Percentiles rank a stretch among this genome's conserved stretches.
phyloP scores from a whole-genome alignment of 2,888 invertebrate species.

The Xiphydria camelus region DNA sequence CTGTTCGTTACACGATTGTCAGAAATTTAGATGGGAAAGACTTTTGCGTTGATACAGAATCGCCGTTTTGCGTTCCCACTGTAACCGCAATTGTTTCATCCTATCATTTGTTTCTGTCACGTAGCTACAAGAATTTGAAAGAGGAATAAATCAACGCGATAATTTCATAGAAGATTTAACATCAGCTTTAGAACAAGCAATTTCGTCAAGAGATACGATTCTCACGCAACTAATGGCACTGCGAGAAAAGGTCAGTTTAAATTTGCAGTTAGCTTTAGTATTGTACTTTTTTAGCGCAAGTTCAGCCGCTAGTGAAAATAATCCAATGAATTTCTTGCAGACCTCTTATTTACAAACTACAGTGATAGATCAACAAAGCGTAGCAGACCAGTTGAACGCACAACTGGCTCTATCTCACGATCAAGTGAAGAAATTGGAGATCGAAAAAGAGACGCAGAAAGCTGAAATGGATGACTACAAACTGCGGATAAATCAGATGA shows the following conservation, averaged over 20 bases:
- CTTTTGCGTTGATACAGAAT: no score
- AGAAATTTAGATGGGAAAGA: no score
- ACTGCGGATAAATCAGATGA: conserved; percentile 41
- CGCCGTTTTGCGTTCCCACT: no score
- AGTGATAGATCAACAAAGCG: conserved; percentile 31
- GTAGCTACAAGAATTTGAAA: conserved; percentile 74
- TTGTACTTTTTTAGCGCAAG: not conserved
- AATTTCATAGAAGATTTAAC: conserved; percentile 73
- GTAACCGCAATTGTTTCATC: conserved; percentile 2
- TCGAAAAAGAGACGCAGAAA: conserved; percentile 63
- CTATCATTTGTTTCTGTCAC: conserved; percentile 12
- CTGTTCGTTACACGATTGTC: no score
- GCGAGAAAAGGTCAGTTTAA: conserved; percentile 35
- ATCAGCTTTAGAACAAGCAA: conserved; percentile 70
- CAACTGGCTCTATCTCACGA: conserved; percentile 36
- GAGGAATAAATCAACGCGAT: conserved; percentile 70
- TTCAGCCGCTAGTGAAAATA: no score
- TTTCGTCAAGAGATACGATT: conserved; percentile 65
- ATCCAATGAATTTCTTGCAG: conserved; percentile 53
- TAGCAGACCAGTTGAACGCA: conserved; percentile 32
- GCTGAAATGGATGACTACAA: conserved; percentile 52
- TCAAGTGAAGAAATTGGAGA: conserved; percentile 57
- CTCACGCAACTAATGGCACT: conserved; percentile 65
- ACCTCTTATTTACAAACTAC: conserved; percentile 45
- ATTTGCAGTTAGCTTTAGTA: no score